These are phyloP conservation scores for Drosophila kanapiae DNA, from an alignment of 1,140 invertebrate species.

Conservation along the genomic window DNA sequence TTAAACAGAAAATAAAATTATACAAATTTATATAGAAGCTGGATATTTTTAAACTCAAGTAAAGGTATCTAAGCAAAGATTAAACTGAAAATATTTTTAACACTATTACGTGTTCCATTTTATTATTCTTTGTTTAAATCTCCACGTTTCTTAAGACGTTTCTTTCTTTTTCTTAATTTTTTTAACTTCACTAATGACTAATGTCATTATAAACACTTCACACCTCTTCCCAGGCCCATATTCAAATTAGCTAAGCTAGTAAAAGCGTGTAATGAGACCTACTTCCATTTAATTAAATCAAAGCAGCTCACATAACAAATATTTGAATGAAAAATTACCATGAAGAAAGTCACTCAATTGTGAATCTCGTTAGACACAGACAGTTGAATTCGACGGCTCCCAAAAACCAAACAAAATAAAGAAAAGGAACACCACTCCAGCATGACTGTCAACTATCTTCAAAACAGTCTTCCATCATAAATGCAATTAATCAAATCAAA, in stretches of 20 bases:
- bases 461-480: slow-evolving; percentile 15
- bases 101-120: neutral
- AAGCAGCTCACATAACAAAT: slow-evolving; percentile 5
- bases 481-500: slow-evolving; percentile 49
- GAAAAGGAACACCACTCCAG: slow-evolving; percentile 19
- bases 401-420: neutral
- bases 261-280: slow-evolving; percentile 26
- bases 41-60: neutral
- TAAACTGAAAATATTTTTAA: no score
- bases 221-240: neutral
- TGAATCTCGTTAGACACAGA: slow-evolving; percentile 45
- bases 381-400: slow-evolving; percentile 17
- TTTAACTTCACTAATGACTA: neutral
- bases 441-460: slow-evolving; percentile 41
- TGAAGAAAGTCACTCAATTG: slow-evolving; percentile 39
- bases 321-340: slow-evolving; percentile 34
- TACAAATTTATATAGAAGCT: neutral
- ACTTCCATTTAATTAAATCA: slow-evolving; percentile 25
- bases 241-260: slow-evolving; percentile 16
- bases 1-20: neutral
- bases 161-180: neutral
- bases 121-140: no score
- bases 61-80: no score
- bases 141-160: neutral
- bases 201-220: neutral